Evolutionary conservation across 2,797 vertebrate genomes (phyloP).

Genomic region (Silurus lanzhouensis): DNA sequence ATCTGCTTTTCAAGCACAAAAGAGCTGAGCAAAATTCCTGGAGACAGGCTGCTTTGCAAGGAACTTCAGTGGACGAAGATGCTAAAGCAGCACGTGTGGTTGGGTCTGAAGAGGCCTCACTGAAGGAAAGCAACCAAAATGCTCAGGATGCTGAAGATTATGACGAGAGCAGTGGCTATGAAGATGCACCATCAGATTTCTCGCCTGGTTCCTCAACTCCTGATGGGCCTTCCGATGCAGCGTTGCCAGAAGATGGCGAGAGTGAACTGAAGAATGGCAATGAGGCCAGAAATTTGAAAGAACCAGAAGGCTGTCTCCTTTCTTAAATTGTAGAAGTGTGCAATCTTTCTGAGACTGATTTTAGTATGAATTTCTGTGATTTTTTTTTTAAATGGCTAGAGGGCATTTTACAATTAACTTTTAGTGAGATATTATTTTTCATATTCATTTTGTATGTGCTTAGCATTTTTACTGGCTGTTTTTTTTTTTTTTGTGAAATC

Average conservation of each 20-base stretch:
- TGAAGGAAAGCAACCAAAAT: neutral
- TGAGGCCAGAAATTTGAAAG: slow-evolving; percentile 15
- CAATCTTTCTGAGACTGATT: neutral
- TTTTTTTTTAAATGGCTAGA: neutral
- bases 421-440: neutral
- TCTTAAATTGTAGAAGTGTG: slow-evolving; percentile 62
- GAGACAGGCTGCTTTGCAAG: neutral
- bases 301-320: slow-evolving; percentile 63
- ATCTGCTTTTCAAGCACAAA: slow-evolving; percentile 45
- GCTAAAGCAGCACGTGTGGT: slow-evolving; percentile 26
- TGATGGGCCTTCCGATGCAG: slow-evolving; percentile 1
- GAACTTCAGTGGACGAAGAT: slow-evolving; percentile 41
- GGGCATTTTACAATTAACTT: slow-evolving; percentile 4
- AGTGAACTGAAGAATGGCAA: neutral
- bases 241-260: slow-evolving; percentile 10
- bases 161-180: slow-evolving; percentile 55
- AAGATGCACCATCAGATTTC: slow-evolving; percentile 53
- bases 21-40: neutral
- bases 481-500: neutral
- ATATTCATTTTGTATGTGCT: neutral
- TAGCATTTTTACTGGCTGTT: neutral
- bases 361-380: slow-evolving; percentile 35
- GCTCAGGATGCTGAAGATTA: slow-evolving; percentile 33
- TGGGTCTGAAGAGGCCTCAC: neutral
- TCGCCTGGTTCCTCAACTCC: slow-evolving; percentile 41